Percentiles rank a stretch among this genome's conserved stretches.
Conservation (phyloP, 2,113 vertebrate genomes). For the Oxygymnocypris stewartii region DNA sequence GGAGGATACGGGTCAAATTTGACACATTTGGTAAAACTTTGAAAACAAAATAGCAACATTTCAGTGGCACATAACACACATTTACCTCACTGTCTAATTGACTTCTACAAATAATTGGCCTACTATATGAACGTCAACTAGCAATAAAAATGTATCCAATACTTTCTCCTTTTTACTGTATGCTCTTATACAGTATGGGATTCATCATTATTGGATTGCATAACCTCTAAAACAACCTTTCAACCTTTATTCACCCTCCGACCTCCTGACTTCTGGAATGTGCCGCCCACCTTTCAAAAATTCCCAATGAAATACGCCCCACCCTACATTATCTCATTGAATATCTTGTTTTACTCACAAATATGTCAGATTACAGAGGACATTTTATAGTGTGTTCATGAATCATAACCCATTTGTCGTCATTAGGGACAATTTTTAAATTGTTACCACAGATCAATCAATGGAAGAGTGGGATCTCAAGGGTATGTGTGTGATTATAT, state of each 20-base stretch:
- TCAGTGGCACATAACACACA: not conserved
- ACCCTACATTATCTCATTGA: not conserved
- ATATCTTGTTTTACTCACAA: not conserved
- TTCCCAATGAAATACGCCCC: not conserved
- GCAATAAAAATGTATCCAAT: not conserved
- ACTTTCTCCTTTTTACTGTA: not conserved
- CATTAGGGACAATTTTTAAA: not conserved
- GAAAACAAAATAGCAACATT: not conserved
- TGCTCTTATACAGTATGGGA: not conserved
- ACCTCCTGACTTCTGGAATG: not conserved
- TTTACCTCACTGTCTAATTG: not conserved
- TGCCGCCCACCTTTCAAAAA: not conserved
- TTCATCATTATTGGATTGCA: not conserved
- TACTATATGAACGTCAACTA: not conserved
- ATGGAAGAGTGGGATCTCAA: not conserved
- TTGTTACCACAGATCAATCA: not conserved
- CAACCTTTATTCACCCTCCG: not conserved
- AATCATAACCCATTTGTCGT: not conserved
- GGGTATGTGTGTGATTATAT: conserved; percentile 5
- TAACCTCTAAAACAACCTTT: not conserved
- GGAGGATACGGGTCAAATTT: not conserved
- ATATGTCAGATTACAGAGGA: not conserved
- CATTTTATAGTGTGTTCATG: not conserved
- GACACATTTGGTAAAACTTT: not conserved
- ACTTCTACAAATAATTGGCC: not conserved